Evolutionary conservation across 2,113 vertebrate genomes (phyloP).

Genomic region (Pimephales promelas): DNA sequence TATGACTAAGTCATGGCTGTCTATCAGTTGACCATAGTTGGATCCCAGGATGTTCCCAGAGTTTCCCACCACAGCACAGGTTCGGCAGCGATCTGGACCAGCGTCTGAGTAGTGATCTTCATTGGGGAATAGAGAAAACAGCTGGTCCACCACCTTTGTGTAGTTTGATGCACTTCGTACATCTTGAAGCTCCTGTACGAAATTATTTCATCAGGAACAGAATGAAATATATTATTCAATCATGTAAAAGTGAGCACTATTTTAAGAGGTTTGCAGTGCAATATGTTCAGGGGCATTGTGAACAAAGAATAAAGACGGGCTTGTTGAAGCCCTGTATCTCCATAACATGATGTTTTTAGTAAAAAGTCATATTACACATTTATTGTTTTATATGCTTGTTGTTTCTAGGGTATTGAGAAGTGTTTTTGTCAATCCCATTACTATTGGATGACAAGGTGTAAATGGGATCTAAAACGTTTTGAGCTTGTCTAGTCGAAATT

Average conservation of each 20-base stretch:
- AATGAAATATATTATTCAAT: background rate
- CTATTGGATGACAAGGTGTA: too few species aligned
- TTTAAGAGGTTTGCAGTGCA: background rate
- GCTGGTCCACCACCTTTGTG: constrained; percentile 74
- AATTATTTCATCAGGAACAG: background rate
- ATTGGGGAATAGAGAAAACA: constrained; percentile 84
- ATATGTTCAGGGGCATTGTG: background rate
- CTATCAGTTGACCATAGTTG: constrained; percentile 82
- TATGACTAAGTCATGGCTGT: constrained; percentile 83
- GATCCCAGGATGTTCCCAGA: constrained; percentile 89
- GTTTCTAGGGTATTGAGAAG: background rate
- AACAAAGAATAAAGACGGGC: too few species aligned
- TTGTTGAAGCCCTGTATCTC: background rate
- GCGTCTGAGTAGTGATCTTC: constrained; percentile 74
- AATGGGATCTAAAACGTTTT: too few species aligned
- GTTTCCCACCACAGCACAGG: constrained; percentile 91
- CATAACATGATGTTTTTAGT: background rate
- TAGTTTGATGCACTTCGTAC: constrained; percentile 75
- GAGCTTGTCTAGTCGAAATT: too few species aligned
- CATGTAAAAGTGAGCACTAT: background rate
- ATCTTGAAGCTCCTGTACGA: constrained; percentile 78
- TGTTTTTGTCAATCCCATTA: too few species aligned
- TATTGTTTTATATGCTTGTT: background rate
- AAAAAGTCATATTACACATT: background rate
- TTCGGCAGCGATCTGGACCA: constrained; percentile 75